These are phyloP conservation scores for Syngnathus typhle DNA, from an alignment of 2,113 vertebrate species.

Conservation along the genomic window DNA sequence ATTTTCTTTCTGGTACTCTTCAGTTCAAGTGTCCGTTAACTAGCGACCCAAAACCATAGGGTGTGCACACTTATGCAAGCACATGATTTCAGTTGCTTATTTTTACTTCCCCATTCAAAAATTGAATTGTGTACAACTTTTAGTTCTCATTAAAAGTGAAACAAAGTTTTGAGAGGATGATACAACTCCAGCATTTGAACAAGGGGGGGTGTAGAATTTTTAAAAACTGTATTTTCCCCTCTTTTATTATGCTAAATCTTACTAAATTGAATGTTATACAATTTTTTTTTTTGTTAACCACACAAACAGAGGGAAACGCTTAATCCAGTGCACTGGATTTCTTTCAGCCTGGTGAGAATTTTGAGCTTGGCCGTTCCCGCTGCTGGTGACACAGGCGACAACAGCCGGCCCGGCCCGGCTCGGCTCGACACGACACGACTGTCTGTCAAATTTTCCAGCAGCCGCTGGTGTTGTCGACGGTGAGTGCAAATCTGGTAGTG, in stretches of 20 bases:
- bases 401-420: constrained; percentile 23
- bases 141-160: neutral
- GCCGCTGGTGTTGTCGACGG: constrained; percentile 32
- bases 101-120: neutral
- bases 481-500: constrained; percentile 65
- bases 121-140: neutral
- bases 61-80: too few species aligned
- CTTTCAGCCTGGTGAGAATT: constrained; percentile 24
- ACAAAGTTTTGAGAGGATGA: neutral
- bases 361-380: constrained; percentile 18
- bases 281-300: constrained; percentile 17
- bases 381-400: constrained; percentile 50
- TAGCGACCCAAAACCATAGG: too few species aligned
- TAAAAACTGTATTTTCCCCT: constrained; percentile 3
- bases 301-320: constrained; percentile 33
- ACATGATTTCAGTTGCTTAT: neutral
- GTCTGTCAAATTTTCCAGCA: constrained; percentile 62
- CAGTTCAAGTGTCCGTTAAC: too few species aligned
- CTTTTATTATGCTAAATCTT: constrained; percentile 10
- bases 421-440: constrained; percentile 19
- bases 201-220: neutral
- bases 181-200: neutral
- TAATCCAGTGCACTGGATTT: constrained; percentile 14
- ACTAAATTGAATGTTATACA: constrained; percentile 23
- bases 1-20: constrained; percentile 5